Evolutionary conservation across 2,888 invertebrate species (phyloP).

Genomic region (Mimas tiliae): DNA sequence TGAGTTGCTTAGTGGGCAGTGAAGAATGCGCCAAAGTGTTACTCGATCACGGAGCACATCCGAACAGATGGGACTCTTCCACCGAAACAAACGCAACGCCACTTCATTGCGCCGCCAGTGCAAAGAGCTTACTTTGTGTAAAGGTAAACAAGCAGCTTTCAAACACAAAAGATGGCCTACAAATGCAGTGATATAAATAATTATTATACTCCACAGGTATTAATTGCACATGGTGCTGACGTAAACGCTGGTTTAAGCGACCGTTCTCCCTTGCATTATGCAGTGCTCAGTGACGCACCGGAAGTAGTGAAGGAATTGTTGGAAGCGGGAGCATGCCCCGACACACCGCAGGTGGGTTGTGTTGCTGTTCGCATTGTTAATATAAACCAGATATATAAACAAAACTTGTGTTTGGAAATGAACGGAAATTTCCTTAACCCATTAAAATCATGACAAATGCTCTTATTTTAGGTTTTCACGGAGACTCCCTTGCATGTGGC

Average conservation of each 20-base stretch:
- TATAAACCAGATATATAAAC: slow-evolving; percentile 30
- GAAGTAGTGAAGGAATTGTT: slow-evolving; percentile 90
- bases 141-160: slow-evolving; percentile 70
- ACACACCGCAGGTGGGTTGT: slow-evolving; percentile 89
- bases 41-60: slow-evolving; percentile 87
- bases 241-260: slow-evolving; percentile 89
- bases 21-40: slow-evolving; percentile 89
- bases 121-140: slow-evolving; percentile 85
- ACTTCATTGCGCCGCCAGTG: slow-evolving; percentile 90
- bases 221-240: slow-evolving; percentile 90
- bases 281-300: slow-evolving; percentile 90
- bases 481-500: slow-evolving; percentile 94
- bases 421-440: slow-evolving; percentile 25
- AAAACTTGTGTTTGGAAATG: slow-evolving; percentile 26
- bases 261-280: slow-evolving; percentile 92
- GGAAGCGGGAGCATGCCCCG: slow-evolving; percentile 91
- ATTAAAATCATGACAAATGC: slow-evolving; percentile 24
- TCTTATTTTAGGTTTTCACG: slow-evolving; percentile 87
- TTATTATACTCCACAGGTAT: slow-evolving; percentile 73
- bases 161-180: slow-evolving; percentile 48
- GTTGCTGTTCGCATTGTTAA: slow-evolving; percentile 24
- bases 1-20: slow-evolving; percentile 91
- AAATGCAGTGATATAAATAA: slow-evolving; percentile 39
- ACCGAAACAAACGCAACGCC: slow-evolving; percentile 88
- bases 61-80: slow-evolving; percentile 89